Conservation (phyloP, 2,113 vertebrate species). For the Coptodon rendalli region DNA sequence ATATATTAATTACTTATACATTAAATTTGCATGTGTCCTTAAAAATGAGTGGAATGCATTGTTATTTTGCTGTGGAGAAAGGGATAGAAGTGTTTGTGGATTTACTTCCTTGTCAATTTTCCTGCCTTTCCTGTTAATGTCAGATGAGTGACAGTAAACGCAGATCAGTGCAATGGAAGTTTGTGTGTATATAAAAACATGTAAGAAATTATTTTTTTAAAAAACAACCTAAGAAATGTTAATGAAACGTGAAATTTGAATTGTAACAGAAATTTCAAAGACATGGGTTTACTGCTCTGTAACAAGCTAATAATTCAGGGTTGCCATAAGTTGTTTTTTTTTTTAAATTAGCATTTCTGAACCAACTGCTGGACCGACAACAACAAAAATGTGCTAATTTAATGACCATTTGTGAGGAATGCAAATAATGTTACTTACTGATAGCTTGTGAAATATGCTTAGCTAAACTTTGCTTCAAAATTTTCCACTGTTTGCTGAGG, state of each 20-base stretch:
- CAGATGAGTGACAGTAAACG: neutral
- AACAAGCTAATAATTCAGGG: neutral
- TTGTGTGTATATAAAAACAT: neutral
- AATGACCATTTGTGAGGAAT: neutral
- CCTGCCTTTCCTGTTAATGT: neutral
- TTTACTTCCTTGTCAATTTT: neutral
- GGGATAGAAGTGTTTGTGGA: neutral
- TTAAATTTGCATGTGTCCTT: neutral
- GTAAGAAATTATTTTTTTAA: accelerated
- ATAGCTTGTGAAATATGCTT: neutral
- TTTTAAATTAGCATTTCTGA: neutral
- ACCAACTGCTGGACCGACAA: neutral
- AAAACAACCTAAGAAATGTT: accelerated
- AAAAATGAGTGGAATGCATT: neutral
- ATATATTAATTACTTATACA: neutral
- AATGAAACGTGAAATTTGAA: neutral
- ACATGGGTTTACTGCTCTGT: neutral
- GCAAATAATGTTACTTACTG: neutral
- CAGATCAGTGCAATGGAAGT: neutral
- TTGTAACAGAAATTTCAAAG: neutral
- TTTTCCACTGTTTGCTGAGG: neutral
- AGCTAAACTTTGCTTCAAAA: neutral
- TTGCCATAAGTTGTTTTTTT: neutral
- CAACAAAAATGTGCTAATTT: neutral
- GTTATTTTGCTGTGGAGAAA: neutral